phyloP scores from a whole-genome alignment of 2,888 invertebrate genomes.

The Drosophila fulvimacula region DNA sequence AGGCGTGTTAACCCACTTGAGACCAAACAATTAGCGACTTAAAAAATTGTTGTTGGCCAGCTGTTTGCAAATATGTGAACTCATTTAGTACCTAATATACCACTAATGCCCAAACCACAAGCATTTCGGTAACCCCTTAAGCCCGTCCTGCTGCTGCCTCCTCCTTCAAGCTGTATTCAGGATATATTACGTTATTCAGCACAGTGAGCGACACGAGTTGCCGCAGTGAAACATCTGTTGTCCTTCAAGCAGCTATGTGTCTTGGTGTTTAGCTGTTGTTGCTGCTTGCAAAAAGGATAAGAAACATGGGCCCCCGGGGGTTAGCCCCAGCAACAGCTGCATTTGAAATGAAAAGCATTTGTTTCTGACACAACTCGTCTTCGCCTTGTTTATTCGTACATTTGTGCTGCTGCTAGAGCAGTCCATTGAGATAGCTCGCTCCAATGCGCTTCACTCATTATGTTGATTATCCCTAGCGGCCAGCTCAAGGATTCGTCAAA shows the following conservation, averaged over 20 bases:
- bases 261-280: constrained; percentile 27
- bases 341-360: constrained; percentile 82
- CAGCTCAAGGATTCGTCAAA: constrained; percentile 58
- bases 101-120: constrained; percentile 44
- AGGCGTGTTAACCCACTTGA: constrained; percentile 28
- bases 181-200: constrained; percentile 68
- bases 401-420: constrained; percentile 25
- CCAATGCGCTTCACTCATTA: constrained; percentile 78
- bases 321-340: constrained; percentile 72
- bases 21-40: constrained; percentile 40
- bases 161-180: constrained; percentile 39
- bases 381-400: constrained; percentile 25
- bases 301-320: constrained; percentile 60
- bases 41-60: constrained; percentile 24
- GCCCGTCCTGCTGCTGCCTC: background rate
- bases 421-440: constrained; percentile 72
- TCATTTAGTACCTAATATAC: constrained; percentile 44
- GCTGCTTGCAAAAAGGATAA: constrained; percentile 52
- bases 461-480: constrained; percentile 77
- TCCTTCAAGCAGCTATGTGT: constrained; percentile 61
- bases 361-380: constrained; percentile 82
- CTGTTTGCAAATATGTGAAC: constrained; percentile 39
- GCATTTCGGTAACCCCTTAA: constrained; percentile 13
- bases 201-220: constrained; percentile 64
- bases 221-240: constrained; percentile 62